These are phyloP conservation scores for Malacosoma neustria DNA, from an alignment of 2,888 invertebrate species.

Conservation along the genomic window DNA sequence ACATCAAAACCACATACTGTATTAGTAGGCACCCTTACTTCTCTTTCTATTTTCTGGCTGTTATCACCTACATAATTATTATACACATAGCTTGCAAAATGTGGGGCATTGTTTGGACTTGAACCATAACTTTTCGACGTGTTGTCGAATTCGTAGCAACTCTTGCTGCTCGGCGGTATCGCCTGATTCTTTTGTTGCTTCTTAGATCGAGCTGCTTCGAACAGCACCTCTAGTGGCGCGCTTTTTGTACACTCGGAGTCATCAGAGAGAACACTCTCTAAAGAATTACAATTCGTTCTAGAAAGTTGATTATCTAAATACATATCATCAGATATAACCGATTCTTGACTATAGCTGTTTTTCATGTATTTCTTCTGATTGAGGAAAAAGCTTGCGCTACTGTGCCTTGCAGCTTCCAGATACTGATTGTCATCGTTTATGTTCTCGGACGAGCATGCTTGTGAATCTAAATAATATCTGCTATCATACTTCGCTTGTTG, in stretches of 20 bases:
- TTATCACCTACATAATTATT: slow-evolving; percentile 55
- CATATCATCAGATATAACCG: slow-evolving; percentile 83
- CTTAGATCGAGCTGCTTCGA: slow-evolving; percentile 71
- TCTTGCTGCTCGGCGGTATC: slow-evolving; percentile 60
- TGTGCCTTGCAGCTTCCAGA: slow-evolving; percentile 76
- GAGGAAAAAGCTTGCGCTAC: slow-evolving; percentile 87
- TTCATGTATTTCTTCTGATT: slow-evolving; percentile 79
- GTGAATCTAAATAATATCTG: slow-evolving; percentile 64
- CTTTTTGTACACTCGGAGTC: slow-evolving; percentile 86
- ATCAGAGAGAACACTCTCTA: slow-evolving; percentile 87
- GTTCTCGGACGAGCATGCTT: slow-evolving; percentile 64
- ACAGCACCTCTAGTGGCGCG: slow-evolving; percentile 83
- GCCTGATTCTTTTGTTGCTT: slow-evolving; percentile 38
- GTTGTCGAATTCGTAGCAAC: slow-evolving; percentile 69
- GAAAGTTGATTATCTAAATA: slow-evolving; percentile 74
- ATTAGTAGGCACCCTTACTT: slow-evolving; percentile 37
- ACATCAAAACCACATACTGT: slow-evolving; percentile 60
- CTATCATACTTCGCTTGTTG: slow-evolving; percentile 64
- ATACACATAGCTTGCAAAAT: slow-evolving; percentile 72
- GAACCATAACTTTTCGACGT: slow-evolving; percentile 78
- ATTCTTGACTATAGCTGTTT: slow-evolving; percentile 82
- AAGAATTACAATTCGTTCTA: slow-evolving; percentile 82
- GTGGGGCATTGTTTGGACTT: slow-evolving; percentile 74
- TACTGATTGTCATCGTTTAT: slow-evolving; percentile 47
- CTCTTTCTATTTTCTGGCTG: slow-evolving; percentile 37